Conservation (phyloP, 30 jellyfish, hydroid and myxozoan species). For the Hydractinia symbiolongicarpus region DNA sequence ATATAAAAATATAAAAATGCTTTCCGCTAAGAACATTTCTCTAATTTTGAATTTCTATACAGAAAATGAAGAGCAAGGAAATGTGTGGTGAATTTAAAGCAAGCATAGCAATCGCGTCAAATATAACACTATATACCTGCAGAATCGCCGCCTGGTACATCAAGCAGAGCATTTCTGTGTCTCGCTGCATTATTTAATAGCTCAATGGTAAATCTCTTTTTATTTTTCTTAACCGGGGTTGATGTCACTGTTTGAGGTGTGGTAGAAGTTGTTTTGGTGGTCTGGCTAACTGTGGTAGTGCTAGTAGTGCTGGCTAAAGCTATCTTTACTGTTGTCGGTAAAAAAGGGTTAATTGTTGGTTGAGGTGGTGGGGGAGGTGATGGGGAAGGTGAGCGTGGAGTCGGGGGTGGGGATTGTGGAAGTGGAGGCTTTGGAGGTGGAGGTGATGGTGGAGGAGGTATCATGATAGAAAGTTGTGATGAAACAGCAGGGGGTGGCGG, state of each 20-base stretch:
- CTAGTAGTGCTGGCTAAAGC: background rate
- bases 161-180: conserved; percentile 26
- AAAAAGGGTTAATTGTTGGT: conserved; percentile 3
- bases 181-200: conserved; percentile 25
- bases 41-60: no score
- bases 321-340: conserved; percentile 11
- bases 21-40: no score
- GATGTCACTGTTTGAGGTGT: background rate
- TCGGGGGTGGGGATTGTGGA: background rate
- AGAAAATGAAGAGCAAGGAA: no score
- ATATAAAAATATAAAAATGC: background rate
- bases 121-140: conserved; percentile 4
- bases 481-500: background rate
- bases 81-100: no score
- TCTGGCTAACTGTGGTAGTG: background rate
- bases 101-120: no score
- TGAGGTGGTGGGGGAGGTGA: background rate
- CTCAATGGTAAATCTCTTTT: background rate
- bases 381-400: background rate
- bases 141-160: conserved; percentile 33
- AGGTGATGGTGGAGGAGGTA: conserved; percentile 15
- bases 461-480: no score
- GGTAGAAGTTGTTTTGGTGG: no score
- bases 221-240: background rate
- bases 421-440: background rate